Conservation (phyloP, 2,888 invertebrate species). For the Tenthredo scrophulariae region DNA sequence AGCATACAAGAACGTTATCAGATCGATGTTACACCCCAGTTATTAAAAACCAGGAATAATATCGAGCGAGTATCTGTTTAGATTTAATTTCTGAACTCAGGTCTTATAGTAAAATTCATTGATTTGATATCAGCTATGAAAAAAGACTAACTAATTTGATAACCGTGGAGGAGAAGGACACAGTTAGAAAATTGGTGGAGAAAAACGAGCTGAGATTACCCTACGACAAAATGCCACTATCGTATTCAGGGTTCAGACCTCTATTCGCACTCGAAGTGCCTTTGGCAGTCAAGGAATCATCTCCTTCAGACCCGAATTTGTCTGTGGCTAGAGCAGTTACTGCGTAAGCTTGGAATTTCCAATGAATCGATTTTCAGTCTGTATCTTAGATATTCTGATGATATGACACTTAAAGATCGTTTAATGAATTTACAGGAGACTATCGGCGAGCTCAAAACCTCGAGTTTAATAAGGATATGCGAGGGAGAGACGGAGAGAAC, state of each 20-base stretch:
- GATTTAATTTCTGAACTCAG: background rate
- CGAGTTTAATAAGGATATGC: background rate
- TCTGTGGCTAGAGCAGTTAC: slow-evolving; percentile 68
- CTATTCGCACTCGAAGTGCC: slow-evolving; percentile 67
- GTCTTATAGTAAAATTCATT: background rate
- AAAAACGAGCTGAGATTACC: slow-evolving; percentile 72
- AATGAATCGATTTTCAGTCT: background rate
- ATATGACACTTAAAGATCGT: too few relatives aligned
- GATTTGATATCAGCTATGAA: background rate
- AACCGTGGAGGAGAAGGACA: slow-evolving; percentile 67
- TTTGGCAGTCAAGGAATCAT: slow-evolving; percentile 67
- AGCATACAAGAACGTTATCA: slow-evolving; percentile 69
- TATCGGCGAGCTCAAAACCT: background rate
- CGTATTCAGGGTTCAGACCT: slow-evolving; percentile 74
- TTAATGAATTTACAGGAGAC: background rate
- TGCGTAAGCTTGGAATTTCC: slow-evolving; percentile 52
- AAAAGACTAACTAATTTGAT: slow-evolving; percentile 62
- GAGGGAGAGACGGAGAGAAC: background rate
- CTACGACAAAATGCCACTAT: slow-evolving; percentile 72
- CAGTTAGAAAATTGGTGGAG: slow-evolving; percentile 69
- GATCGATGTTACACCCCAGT: slow-evolving; percentile 67
- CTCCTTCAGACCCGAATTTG: slow-evolving; percentile 71
- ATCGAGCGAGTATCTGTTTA: slow-evolving; percentile 28
- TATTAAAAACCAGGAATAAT: background rate
- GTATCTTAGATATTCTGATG: background rate